Base-by-base conservation (phyloP, 2,113 vertebrate genomes). In the Ptilorrhoa leucosticta region DNA sequence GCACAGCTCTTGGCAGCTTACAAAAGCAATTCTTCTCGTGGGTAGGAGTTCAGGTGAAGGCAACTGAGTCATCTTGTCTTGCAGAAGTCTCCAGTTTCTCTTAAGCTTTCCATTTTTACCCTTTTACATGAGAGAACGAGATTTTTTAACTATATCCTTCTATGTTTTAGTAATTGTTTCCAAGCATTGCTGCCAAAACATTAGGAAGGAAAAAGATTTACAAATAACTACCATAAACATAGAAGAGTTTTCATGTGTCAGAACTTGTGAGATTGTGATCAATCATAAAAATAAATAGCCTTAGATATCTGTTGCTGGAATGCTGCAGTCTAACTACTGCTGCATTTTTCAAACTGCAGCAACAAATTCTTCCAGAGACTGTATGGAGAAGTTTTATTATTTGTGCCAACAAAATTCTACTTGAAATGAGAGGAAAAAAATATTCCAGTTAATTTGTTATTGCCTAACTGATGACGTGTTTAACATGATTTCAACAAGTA, bases 401-500 rank as follows among this genome's bases (percentile, higher is more conserved):
- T 89, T 22, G 3, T 53, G 92, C 76, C 76, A 94, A 87, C 39
- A 83, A 76, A 92, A 89, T 80, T 94, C 83, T 95, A 94, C 89
- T 85, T 93, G 88, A 97, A 97, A 97, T 93, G 88, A 97, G 90
- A 91, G 80, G 83, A 84, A 97, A 95, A 97, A 97, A 90, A 68
- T 85, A 90, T 86, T 89, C 61, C 80, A 65, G 66, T 94, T 97
- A 77, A 96, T 96, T 97, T 95, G 70, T 95, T 91, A 76, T 79
- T 95, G 94, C 95, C 90, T 96, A 95, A 89, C 77, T 94, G 86
- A 72, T 95, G 78, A 89, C 7, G 37, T 80, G 90, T 56, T 92
- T 94, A 95, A 94, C 48, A 45, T 58, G 61, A 95, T 90, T 94
- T 94, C 89, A 90, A 75, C 85, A 80, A 64, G 78, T 69, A 66